A percentile compares a stretch with the other conserved stretches of the same genome.
Evolutionary conservation across 2,797 vertebrate species (phyloP).

Genomic region (Amblyopsis hoosieri): DNA sequence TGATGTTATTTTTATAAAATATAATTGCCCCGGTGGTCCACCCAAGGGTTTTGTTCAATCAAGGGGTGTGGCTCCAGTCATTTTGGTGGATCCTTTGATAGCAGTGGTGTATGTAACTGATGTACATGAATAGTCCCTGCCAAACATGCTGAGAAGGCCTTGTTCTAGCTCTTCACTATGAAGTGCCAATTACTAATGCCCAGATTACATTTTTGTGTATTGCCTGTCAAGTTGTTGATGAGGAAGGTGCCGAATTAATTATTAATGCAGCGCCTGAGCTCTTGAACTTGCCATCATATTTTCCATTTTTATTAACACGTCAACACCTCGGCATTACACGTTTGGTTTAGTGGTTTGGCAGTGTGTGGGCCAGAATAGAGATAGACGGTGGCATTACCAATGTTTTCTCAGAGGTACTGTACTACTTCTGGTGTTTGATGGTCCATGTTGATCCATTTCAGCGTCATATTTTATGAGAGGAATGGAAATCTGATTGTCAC

Average conservation of each 20-base stretch:
- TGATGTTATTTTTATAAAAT: too few relatives aligned
- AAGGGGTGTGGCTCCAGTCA: neutral
- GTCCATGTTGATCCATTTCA: too few relatives aligned
- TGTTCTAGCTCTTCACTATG: slow-evolving; percentile 15
- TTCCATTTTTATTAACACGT: slow-evolving; percentile 40
- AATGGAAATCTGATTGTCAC: neutral
- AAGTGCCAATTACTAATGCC: slow-evolving; percentile 29
- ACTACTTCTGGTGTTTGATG: neutral
- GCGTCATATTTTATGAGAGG: neutral
- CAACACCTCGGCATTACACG: slow-evolving; percentile 47
- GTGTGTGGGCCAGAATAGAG: slow-evolving; percentile 44
- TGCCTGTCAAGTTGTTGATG: slow-evolving; percentile 45
- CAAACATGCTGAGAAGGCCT: neutral
- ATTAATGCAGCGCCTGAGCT: slow-evolving; percentile 44
- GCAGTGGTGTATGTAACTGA: neutral
- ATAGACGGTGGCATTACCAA: slow-evolving; percentile 43
- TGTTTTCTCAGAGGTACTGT: slow-evolving; percentile 23
- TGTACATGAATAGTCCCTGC: neutral
- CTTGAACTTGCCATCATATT: slow-evolving; percentile 41
- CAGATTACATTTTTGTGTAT: slow-evolving; percentile 30
- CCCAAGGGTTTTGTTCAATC: too few relatives aligned
- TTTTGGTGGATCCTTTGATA: neutral
- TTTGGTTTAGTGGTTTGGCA: slow-evolving; percentile 58
- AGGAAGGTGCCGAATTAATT: slow-evolving; percentile 45
- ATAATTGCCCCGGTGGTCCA: too few relatives aligned